These are phyloP conservation scores for Macropodus opercularis DNA, from an alignment of 2,797 vertebrate species.

Conservation along the genomic window DNA sequence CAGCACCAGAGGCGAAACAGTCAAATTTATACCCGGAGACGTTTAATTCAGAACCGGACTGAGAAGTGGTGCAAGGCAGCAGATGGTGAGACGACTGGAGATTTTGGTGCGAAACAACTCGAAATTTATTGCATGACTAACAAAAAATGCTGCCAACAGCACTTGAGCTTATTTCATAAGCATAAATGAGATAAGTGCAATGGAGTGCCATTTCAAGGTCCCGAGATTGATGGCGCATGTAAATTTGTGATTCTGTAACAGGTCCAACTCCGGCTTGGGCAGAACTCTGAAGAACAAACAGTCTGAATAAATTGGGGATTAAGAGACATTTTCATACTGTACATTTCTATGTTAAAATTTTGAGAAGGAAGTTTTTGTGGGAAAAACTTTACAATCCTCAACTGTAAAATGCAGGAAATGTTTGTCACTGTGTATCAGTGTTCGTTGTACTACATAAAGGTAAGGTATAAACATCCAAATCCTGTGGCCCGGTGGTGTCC, in stretches of 20 bases:
- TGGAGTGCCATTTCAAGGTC: slow-evolving; percentile 65
- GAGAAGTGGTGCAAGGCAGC: slow-evolving; percentile 50
- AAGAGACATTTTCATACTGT: slow-evolving; percentile 24
- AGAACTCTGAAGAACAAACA: slow-evolving; percentile 43
- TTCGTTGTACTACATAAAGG: no score
- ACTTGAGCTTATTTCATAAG: slow-evolving; percentile 69
- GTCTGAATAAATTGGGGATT: slow-evolving; percentile 20
- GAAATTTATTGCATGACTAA: slow-evolving; percentile 74
- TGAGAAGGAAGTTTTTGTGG: no score
- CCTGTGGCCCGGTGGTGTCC: no score
- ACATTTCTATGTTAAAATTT: no score
- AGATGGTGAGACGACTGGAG: slow-evolving; percentile 77
- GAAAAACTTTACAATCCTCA: no score
- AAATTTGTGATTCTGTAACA: slow-evolving; percentile 58
- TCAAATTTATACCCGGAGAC: slow-evolving; percentile 45
- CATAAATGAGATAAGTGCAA: slow-evolving; percentile 70
- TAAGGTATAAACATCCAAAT: no score
- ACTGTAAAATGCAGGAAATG: no score
- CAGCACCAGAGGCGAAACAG: slow-evolving; percentile 40
- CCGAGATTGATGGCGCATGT: slow-evolving; percentile 68
- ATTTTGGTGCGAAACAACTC: slow-evolving; percentile 70
- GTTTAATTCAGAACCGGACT: slow-evolving; percentile 51
- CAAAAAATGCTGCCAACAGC: slow-evolving; percentile 69
- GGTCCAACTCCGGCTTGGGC: slow-evolving; percentile 51
- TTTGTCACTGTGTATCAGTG: no score